A percentile compares a stretch with the other conserved stretches of the same genome.
Conservation (phyloP, 2,888 invertebrate species). For the Drosophila neotestacea region DNA sequence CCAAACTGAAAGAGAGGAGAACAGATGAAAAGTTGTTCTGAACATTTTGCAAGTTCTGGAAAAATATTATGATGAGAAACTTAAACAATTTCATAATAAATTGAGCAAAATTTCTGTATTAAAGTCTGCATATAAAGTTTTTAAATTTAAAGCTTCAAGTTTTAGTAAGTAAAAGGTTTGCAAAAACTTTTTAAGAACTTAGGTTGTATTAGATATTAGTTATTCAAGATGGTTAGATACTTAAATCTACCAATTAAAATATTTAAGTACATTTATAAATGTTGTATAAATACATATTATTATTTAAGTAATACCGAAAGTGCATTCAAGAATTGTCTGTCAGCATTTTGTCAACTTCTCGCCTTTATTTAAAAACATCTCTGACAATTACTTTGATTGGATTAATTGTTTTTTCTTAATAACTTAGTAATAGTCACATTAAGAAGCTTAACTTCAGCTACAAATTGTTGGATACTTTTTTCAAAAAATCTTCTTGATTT, state of each 20-base stretch:
- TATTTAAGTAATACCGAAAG: too few species aligned
- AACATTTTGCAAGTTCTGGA: not conserved
- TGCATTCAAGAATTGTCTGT: not conserved
- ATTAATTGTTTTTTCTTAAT: not conserved
- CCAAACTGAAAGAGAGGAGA: not conserved
- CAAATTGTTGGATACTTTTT: too few species aligned
- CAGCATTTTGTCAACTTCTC: not conserved
- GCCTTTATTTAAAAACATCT: not conserved
- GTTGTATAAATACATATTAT: not conserved
- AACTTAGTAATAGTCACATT: not conserved
- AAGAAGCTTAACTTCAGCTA: too few species aligned
- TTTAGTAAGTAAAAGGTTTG: too few species aligned
- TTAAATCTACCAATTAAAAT: too few species aligned
- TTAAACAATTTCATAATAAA: not conserved
- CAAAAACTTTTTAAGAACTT: too few species aligned
- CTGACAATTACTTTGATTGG: not conserved
- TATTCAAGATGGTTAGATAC: too few species aligned
- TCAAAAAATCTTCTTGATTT: too few species aligned
- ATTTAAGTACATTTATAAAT: not conserved
- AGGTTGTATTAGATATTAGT: too few species aligned
- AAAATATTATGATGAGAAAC: constrained; percentile 2
- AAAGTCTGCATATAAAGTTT: not conserved
- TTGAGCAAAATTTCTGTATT: not conserved
- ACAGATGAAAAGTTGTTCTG: not conserved
- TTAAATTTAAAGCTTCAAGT: not conserved